phyloP scores from a whole-genome alignment of 2,797 vertebrate genomes.

The Balearica regulorum region DNA sequence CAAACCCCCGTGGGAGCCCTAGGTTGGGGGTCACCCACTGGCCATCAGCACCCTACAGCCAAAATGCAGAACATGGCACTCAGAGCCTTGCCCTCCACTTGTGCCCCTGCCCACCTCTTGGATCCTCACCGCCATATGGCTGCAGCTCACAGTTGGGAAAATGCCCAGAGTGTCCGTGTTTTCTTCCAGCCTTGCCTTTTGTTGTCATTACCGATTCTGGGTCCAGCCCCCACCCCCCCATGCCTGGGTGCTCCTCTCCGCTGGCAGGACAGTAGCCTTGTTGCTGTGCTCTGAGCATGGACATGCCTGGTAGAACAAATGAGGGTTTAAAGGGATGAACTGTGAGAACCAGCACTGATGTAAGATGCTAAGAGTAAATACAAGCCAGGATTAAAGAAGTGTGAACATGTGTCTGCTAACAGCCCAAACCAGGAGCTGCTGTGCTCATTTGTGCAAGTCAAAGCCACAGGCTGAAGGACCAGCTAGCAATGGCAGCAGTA shows the following conservation, averaged over 20 bases:
- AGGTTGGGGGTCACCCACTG: too few relatives aligned
- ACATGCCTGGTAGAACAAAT: too few relatives aligned
- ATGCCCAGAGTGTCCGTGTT: not conserved
- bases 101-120: not conserved
- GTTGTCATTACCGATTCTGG: not conserved
- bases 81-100: too few relatives aligned
- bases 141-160: not conserved
- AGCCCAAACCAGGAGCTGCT: not conserved
- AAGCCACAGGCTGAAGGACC: not conserved
- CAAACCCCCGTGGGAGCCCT: not conserved
- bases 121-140: not conserved
- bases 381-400: not conserved
- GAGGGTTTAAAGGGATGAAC: not conserved
- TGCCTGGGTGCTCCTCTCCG: not conserved
- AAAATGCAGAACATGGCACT: not conserved
- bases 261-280: not conserved
- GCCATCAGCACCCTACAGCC: not conserved
- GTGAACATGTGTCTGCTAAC: not conserved
- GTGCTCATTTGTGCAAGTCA: not conserved
- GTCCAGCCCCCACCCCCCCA: not conserved
- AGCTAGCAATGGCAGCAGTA: fast-evolving
- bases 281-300: fast-evolving
- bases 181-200: not conserved
- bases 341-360: not conserved
- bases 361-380: not conserved